Evolutionary conservation across 35 echinoderm and acorn worm species (phyloP).

Genomic region (Ophiothrix spiculata): DNA sequence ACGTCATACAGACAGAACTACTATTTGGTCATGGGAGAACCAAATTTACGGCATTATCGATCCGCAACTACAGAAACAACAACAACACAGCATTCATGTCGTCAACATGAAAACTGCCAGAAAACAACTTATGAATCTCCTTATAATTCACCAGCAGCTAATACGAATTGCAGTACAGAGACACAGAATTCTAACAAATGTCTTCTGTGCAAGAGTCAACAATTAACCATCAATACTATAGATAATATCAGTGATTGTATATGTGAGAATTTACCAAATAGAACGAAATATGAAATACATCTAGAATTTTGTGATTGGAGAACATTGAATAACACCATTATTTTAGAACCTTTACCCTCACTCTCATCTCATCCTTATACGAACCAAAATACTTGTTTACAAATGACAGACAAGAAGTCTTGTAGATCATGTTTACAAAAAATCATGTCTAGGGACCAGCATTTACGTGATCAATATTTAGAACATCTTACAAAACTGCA

Average conservation of each 20-base stretch:
- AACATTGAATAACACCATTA: constrained; percentile 24
- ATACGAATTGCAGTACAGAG: not conserved
- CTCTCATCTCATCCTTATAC: not conserved
- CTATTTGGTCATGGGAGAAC: not conserved
- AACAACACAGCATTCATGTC: not conserved
- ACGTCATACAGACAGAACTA: constrained; percentile 8
- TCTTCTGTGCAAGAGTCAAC: not conserved
- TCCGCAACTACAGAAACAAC: not conserved
- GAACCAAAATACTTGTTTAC: constrained; percentile 30
- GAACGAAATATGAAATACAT: not conserved
- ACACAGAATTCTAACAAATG: not conserved
- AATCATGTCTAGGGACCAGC: not conserved
- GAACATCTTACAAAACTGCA: constrained; percentile 32
- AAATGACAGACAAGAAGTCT: not conserved
- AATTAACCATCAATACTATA: too few species aligned
- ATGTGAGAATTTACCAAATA: constrained; percentile 5
- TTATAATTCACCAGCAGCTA: not conserved
- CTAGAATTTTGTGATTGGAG: constrained; percentile 49
- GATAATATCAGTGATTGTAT: not conserved
- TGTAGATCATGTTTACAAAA: constrained; percentile 40
- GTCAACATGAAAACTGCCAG: too few species aligned
- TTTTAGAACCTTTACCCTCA: not conserved
- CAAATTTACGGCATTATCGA: not conserved
- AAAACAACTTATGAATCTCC: too few species aligned
- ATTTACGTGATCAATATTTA: not conserved